Base-by-base conservation (phyloP, 2,797 vertebrate species). In the Heteromormyrus szaboi region DNA sequence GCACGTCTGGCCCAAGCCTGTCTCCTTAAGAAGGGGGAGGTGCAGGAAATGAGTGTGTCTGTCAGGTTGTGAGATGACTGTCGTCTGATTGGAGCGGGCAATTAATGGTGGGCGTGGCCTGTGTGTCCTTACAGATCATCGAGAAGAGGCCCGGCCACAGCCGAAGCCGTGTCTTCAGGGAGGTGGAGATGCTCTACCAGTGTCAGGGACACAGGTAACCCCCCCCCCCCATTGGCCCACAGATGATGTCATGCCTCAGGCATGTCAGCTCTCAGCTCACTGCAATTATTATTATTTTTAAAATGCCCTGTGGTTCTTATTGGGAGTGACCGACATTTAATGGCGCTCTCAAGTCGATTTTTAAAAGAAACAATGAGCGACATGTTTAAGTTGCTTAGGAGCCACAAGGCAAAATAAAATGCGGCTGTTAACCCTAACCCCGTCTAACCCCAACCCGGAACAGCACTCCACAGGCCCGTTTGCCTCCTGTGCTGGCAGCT, bases 121-220 rank as follows among this genome's bases (percentile, higher is more conserved):
- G 72, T 76, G 72, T 44, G 33, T 33, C 22, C 3, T 90, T 95
- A 2, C 94, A 99, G 98, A 99, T 99, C 92, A 99, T 99, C 0
- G 98, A 98, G 94, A 99, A 99, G 92, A 95, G 97, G 92, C 97
- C 97, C 0, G 98, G 98, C 56, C 98, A 98, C 93, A 99, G 98
- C 93, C 97, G 98, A 87, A 98, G 96, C 90, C 93, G 98, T 62
- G 98, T 99, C 87, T 99, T 99, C 93, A 96, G 98, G 44, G 98
- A 99, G 93, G 98, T 99, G 92, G 98, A 99, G 95, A 99, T 98
- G 98, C 95, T 99, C 54, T 99, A 99, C 88, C 98, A 99, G 94
- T 99, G 98, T 94, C 98, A 99, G 95, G 98, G 98, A 62, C 98
- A 99, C 94, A 97, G 98, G 98, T 98, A 95, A 46, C 1, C 51